Percentiles rank a stretch among this genome's conserved stretches.
These are phyloP conservation scores for Lerema accius DNA, from an alignment of 1,140 invertebrate species.

Conservation along the genomic window DNA sequence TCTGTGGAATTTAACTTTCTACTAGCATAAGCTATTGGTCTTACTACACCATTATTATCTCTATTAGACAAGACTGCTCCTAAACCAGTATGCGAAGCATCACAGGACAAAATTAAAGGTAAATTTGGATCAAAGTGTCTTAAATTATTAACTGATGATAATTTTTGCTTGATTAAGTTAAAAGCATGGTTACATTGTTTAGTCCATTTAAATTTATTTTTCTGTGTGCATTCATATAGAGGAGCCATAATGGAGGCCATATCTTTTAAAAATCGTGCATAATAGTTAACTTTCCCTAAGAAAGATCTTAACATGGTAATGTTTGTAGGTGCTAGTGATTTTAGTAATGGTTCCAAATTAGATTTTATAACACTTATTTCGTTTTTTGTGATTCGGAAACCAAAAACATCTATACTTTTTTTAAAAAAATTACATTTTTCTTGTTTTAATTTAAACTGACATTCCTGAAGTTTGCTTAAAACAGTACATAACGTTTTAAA, in stretches of 20 bases:
- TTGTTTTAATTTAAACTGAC: slow-evolving; percentile 32
- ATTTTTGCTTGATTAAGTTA: slow-evolving; percentile 22
- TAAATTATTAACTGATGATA: slow-evolving; percentile 15
- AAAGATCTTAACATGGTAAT: slow-evolving; percentile 37
- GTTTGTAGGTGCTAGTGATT: slow-evolving; percentile 20
- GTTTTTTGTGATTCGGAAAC: slow-evolving; percentile 30
- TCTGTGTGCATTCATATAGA: slow-evolving; percentile 19
- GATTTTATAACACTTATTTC: slow-evolving; percentile 32
- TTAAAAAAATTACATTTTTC: slow-evolving; percentile 39
- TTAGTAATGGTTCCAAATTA: slow-evolving; percentile 39
- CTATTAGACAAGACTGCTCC: slow-evolving; percentile 23
- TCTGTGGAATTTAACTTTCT: slow-evolving; percentile 15
- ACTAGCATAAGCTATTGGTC: slow-evolving; percentile 28
- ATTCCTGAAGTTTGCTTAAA: slow-evolving; percentile 24
- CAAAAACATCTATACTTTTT: slow-evolving; percentile 38
- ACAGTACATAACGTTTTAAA: slow-evolving; percentile 16
- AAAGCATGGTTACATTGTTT: slow-evolving; percentile 21
- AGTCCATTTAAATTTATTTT: slow-evolving; percentile 29
- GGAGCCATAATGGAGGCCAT: slow-evolving; percentile 3
- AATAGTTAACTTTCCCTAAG: slow-evolving; percentile 41
- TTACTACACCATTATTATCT: slow-evolving; percentile 19
- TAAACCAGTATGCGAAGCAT: slow-evolving; percentile 23
- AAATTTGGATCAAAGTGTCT: slow-evolving; percentile 24
- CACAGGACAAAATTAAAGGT: slow-evolving; percentile 26
- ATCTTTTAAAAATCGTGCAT: slow-evolving; percentile 10